Base-by-base conservation (phyloP, 2,797 vertebrate species). In the Coregonus ussuriensis region DNA sequence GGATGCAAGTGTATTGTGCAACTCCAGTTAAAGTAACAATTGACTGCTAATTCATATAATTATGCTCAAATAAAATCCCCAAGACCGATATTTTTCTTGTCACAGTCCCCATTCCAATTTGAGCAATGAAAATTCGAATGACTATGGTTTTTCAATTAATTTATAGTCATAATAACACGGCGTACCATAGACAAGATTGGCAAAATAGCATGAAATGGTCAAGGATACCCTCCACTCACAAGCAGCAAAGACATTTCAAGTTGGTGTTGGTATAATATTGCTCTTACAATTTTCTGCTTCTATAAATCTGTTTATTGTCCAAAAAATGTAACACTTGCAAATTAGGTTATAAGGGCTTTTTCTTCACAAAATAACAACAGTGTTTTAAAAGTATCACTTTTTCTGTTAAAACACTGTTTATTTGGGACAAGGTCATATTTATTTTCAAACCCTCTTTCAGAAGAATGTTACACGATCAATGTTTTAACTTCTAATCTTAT, bases 401-500 rank as follows among this genome's bases (percentile, higher is more conserved):
- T 79, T 66, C 78, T 69, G 79, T 88, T 74, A 86, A 69, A 88
- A 85, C 84, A 83, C 86, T 47, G 9, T 47, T 47, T 47, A 47
- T 11, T 47, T 47, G 41, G 9, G 41, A 77, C 82, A 13, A 47
- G 41, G 41, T 47, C 41, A 47, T 47, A 47, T 94, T 90, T 75
- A 87, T 91, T 89, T 88, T 51, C 85, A 81, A 93, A n/a, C 87
- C 78, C 91, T 91, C 91, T 95, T 94, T 93, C 82, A 88, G 91
- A 95, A 94, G 92, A 94, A 96, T 84, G 92, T 93, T 93, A 94
- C 90, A 86, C 94, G 95, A 96, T 97, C 94, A 95, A 93, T 93
- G 93, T 95, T 96, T 96, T 95, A 96, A 98, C 96, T 96, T 98
- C 41, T 96, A 97, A 98, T 98, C 95, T 96, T 91, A 95, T 95